Evolutionary conservation across 2,797 vertebrate species (phyloP), one percentile per base, ranked within the genome.

Genomic region (Kryptolebias ocellatus): DNA sequence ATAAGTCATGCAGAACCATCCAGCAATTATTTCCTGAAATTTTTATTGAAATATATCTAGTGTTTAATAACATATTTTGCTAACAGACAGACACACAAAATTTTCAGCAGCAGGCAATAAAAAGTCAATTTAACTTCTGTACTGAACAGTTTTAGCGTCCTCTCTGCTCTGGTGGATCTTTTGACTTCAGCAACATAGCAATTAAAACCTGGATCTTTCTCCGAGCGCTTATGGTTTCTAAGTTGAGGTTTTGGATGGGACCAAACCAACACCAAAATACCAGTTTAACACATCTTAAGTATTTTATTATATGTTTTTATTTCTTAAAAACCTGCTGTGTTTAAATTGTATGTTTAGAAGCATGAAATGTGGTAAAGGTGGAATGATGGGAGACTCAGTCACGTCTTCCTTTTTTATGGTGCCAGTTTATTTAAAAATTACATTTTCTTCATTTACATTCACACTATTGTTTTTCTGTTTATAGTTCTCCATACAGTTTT

Each of bases 161-260:
- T 37, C 57, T 75, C 56, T 47, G 81, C 75, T 78, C 66, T 56
- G 53, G 15, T 82, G 75, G 69, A 65, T 77, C 52, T 73, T 53
- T 70, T 84, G 83, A 83, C 78, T 76, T 65, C 0, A 14, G 68
- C 27, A 79, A 74, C 70, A 80, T 72, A 83, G 67, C 54, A 81
- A 83, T 83, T 81, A 76, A 83, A 88, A 72, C 74, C 81, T 83
- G 86, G 86, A 83, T 53, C 79, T 79, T 72, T 69, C 66, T 67
- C 7, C 28, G 55, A 60, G 75, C 70, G 51, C 60, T 72, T 70
- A 60, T 68, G 79, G 74, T 64, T 54, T 78, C 70, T 55, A 51
- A 78, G 45, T 46, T 53, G 1, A 37, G 8, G 27, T 17, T 70
- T 67, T 27, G 55, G 39, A 74, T 39, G 62, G 51, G 66, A 67